Evolutionary conservation across 2,888 invertebrate species (phyloP).

Genomic region (Catonia carolina): DNA sequence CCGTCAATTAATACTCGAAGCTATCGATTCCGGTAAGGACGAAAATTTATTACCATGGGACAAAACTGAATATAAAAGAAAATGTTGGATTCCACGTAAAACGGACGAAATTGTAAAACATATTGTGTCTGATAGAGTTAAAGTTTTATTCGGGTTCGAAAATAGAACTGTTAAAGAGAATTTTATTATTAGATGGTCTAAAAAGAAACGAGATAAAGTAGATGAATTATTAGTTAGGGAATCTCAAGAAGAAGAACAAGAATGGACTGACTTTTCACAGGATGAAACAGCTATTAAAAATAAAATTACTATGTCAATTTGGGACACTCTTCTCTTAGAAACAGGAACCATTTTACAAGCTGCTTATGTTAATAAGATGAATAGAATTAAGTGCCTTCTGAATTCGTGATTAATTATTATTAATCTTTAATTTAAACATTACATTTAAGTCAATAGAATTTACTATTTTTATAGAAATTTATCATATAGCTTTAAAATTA

Average conservation of each 20-base stretch:
- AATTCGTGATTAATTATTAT: too few species aligned
- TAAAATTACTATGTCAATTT: slow-evolving; percentile 44
- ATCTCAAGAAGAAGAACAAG: slow-evolving; percentile 61
- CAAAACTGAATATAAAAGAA: slow-evolving; percentile 37
- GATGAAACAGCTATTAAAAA: slow-evolving; percentile 64
- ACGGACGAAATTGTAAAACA: slow-evolving; percentile 46
- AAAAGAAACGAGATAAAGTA: slow-evolving; percentile 60
- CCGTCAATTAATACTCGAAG: slow-evolving; percentile 47
- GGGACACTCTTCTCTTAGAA: too few species aligned
- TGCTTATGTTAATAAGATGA: too few species aligned
- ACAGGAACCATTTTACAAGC: too few species aligned
- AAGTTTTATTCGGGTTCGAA: slow-evolving; percentile 49
- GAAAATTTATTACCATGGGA: slow-evolving; percentile 49
- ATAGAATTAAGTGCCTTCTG: too few species aligned
- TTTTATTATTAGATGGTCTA: slow-evolving; percentile 54
- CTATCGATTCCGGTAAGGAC: slow-evolving; percentile 43
- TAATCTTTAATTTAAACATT: too few species aligned
- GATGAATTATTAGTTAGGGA: slow-evolving; percentile 65
- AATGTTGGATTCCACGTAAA: slow-evolving; percentile 38
- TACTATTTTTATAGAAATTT: too few species aligned
- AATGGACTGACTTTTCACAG: slow-evolving; percentile 66
- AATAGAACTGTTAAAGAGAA: slow-evolving; percentile 49
- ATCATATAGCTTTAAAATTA: too few species aligned
- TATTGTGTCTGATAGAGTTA: slow-evolving; percentile 48
- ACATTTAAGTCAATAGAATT: too few species aligned